These are phyloP conservation scores for Danio rerio DNA, from an alignment of 2,113 vertebrate genomes.

Conservation along the genomic window GRCz12tu NC_133178.1:4276501-4277000, in stretches of 20 bases:
- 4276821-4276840: conserved; percentile 56
- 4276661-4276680: too few relatives aligned
- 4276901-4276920: background rate
- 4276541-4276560: too few relatives aligned
- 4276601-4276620: too few relatives aligned
- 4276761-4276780: conserved; percentile 73
- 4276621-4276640: too few relatives aligned
- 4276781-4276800: conserved; percentile 67
- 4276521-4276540: too few relatives aligned
- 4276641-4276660: too few relatives aligned
- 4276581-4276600: too few relatives aligned
- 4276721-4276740: too few relatives aligned
- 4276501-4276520: too few relatives aligned
- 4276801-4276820: conserved; percentile 67
- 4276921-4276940: background rate
- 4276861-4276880: background rate
- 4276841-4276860: background rate
- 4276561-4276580: too few relatives aligned
- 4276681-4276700: too few relatives aligned
- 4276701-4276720: too few relatives aligned
- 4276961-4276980: background rate
- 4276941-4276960: background rate
- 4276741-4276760: conserved; percentile 61
- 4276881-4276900: background rate
- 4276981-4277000: background rate